Evolutionary conservation across 2,888 invertebrate genomes (phyloP).

Genomic region (Drosophila aldrichi): DNA sequence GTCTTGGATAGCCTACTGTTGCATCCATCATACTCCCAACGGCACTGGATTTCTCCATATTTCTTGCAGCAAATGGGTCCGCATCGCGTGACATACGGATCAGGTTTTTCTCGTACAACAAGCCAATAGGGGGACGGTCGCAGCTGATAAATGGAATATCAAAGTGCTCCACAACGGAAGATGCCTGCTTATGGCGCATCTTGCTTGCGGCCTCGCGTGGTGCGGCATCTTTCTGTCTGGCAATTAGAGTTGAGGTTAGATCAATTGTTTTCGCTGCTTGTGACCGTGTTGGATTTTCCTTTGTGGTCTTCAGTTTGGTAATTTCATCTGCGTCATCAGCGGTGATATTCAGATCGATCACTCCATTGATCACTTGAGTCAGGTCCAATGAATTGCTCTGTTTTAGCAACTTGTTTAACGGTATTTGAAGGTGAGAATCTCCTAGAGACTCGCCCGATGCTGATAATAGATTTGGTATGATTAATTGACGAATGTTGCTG

Average conservation of each 20-base stretch:
- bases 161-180: constrained; percentile 34
- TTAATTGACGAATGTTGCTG: constrained; percentile 40
- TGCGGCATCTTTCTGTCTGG: constrained; percentile 32
- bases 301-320: constrained; percentile 24
- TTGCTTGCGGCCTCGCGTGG: constrained; percentile 59
- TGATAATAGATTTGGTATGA: constrained; percentile 59
- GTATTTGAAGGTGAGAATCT: constrained; percentile 49
- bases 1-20: constrained; percentile 49
- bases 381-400: constrained; percentile 32
- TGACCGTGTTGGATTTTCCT: not conserved
- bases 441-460: constrained; percentile 19
- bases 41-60: constrained; percentile 33
- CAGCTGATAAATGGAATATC: constrained; percentile 69
- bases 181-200: constrained; percentile 18
- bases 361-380: constrained; percentile 27
- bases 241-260: constrained; percentile 75
- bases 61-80: not conserved
- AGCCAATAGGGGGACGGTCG: constrained; percentile 26
- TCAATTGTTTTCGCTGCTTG: constrained; percentile 62
- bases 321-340: constrained; percentile 29
- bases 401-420: constrained; percentile 44
- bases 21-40: constrained; percentile 56
- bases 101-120: constrained; percentile 8
- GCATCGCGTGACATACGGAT: not conserved
- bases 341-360: constrained; percentile 39